phyloP scores from a whole-genome alignment of 2,888 invertebrate species.

The Onchidella celtica region DNA sequence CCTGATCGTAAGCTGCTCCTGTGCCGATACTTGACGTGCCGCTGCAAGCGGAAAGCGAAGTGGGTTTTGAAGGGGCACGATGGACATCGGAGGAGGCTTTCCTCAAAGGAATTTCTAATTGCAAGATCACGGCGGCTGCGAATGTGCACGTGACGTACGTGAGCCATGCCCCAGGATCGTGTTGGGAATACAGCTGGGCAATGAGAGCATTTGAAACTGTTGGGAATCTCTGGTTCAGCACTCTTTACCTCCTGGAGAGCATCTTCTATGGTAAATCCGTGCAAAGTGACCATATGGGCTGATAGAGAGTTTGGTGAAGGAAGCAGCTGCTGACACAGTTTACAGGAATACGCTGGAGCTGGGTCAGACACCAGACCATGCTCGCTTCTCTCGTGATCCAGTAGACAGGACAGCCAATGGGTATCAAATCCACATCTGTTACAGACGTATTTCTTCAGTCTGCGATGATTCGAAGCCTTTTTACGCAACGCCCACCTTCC shows the following conservation, averaged over 20 bases:
- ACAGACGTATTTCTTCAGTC: conserved; percentile 87
- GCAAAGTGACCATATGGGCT: conserved; percentile 27
- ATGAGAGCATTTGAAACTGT: conserved; percentile 74
- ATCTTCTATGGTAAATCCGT: conserved; percentile 8
- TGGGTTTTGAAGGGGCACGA: conserved; percentile 69
- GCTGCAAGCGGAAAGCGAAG: conserved; percentile 67
- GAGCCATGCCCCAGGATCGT: conserved; percentile 69
- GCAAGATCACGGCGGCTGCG: conserved; percentile 63
- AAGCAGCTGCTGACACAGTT: conserved; percentile 62
- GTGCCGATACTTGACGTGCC: conserved; percentile 63
- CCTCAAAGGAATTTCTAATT: conserved; percentile 59
- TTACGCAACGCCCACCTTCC: conserved; percentile 42
- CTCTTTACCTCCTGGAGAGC: background rate
- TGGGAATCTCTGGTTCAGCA: conserved; percentile 40
- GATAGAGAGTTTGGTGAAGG: conserved; percentile 29
- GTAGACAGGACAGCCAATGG: conserved; percentile 92
- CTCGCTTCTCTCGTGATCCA: conserved; percentile 92
- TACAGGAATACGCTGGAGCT: conserved; percentile 69
- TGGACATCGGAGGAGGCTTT: conserved; percentile 64
- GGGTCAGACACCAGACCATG: conserved; percentile 57
- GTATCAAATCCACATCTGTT: conserved; percentile 94
- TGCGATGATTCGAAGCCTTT: conserved; percentile 78
- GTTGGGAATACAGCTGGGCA: conserved; percentile 74
- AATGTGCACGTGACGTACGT: conserved; percentile 73
- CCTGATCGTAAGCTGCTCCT: conserved; percentile 14